phyloP scores from a whole-genome alignment of 64 coral and sea anemone species.

The Trachythela sp. region DNA sequence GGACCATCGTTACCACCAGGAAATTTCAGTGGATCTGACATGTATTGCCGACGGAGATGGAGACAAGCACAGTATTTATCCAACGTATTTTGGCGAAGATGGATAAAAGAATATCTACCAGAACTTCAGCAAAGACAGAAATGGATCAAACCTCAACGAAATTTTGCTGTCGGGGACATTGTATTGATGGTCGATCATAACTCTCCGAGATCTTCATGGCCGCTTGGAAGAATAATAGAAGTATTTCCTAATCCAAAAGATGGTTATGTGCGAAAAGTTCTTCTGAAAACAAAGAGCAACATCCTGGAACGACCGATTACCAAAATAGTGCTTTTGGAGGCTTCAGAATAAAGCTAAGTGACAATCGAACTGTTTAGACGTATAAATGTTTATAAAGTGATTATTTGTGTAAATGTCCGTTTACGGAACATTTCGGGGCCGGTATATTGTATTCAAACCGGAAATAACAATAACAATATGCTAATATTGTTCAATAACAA shows the following conservation, averaged over 20 bases:
- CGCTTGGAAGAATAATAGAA: not conserved
- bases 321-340: no score
- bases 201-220: not conserved
- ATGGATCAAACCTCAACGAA: not conserved
- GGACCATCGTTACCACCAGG: not conserved
- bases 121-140: not conserved
- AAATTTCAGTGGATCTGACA: not conserved
- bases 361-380: not conserved
- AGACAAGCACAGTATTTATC: not conserved
- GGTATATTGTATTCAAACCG: not conserved
- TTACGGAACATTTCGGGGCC: not conserved
- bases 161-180: not conserved
- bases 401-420: not conserved
- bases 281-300: not conserved
- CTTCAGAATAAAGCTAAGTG: not conserved
- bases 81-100: not conserved
- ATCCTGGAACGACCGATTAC: not conserved
- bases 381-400: constrained; percentile 2
- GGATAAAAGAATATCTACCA: not conserved
- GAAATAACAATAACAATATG: no score
- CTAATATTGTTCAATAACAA: no score
- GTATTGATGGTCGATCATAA: not conserved
- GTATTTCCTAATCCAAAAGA: not conserved
- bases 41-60: not conserved
- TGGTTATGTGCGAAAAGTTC: not conserved